phyloP scores from a whole-genome alignment of 2,113 vertebrate species.

The Oceanites oceanicus region DNA sequence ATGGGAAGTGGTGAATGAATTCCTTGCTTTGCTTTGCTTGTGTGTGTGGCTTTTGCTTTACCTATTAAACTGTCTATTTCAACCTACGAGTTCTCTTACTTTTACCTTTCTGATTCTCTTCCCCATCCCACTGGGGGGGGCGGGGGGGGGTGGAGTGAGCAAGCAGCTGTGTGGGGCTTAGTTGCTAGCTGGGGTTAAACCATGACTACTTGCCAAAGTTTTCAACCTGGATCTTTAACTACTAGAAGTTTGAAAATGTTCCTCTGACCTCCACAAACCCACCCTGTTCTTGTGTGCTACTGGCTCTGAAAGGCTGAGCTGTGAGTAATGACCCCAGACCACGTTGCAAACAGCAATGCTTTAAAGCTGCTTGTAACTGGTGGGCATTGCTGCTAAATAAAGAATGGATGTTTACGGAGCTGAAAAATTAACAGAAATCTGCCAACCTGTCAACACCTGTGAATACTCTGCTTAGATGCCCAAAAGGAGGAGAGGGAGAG shows the following conservation, averaged over 20 bases:
- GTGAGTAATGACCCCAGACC: not conserved
- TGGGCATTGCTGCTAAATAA: not conserved
- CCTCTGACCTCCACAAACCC: not conserved
- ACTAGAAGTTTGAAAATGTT: fast-evolving
- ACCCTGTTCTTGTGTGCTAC: fast-evolving
- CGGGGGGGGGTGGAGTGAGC: too few relatives aligned
- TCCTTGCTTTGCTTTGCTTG: too few relatives aligned
- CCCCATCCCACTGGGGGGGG: too few relatives aligned
- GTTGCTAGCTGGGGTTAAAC: too few relatives aligned
- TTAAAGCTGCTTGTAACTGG: not conserved
- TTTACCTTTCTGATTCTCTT: too few relatives aligned
- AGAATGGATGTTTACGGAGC: not conserved
- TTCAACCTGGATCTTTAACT: not conserved
- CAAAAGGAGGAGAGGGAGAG: not conserved
- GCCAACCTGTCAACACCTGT: not conserved
- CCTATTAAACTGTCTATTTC: too few relatives aligned
- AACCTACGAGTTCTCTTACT: too few relatives aligned
- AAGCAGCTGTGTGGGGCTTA: too few relatives aligned
- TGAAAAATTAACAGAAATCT: not conserved
- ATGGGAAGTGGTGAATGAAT: too few relatives aligned
- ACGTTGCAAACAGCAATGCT: fast-evolving
- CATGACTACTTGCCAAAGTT: not conserved
- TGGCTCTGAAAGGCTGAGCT: fast-evolving
- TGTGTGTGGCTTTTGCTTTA: too few relatives aligned
- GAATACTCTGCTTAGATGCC: not conserved